Base-by-base conservation (phyloP, 2,888 invertebrate species). In the Diaprepes abbreviatus region DNA sequence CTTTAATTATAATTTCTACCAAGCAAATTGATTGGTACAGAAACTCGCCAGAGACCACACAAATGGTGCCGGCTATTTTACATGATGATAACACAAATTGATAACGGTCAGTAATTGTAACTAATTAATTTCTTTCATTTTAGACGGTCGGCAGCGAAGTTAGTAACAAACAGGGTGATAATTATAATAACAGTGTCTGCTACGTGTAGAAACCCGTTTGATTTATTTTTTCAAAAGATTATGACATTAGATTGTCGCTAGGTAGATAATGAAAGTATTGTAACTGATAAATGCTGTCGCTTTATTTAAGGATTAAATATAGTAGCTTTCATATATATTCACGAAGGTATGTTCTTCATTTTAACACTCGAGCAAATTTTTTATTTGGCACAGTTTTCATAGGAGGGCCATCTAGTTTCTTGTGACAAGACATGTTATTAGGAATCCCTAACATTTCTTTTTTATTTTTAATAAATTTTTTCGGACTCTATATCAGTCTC, bases 41-140 rank as follows among this genome's bases (percentile, higher is more conserved):
- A 66, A 33, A 52, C 52, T 54, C 33, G 52, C 60, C 59, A 59
- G 50, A 54, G 52, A 66, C 54, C 48, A 54, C 52, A 66, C 64
- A 64, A 57, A 65, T 14, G 62, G 66, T 55, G 72, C 74, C 75
- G 75, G 74, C 73, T 76, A 77, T 76, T 79, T 79, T 78, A 76
- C 77, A 77, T 75, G 74, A 72, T 71, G 78, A 78, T 78, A 77
- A 75, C 76, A 66, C 74, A 76, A 77, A 77, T 75, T 76, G 78
- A 78, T 78, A 77, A 77, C 71, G 74, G 71, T 63, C 43, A 21
- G 74, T 75, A 77, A 77, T 77, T 77, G 75, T 74, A 67, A 70
- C 74, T 73, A 76, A 77, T 77, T 76, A 76, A 77, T 76, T 76
- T 74, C 70, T 66, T 69, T 66, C 63, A 54, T 66, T 36, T 57